These are phyloP conservation scores for Hormaphis cornu DNA, from an alignment of 1,140 invertebrate species.

Conservation along the genomic window DNA sequence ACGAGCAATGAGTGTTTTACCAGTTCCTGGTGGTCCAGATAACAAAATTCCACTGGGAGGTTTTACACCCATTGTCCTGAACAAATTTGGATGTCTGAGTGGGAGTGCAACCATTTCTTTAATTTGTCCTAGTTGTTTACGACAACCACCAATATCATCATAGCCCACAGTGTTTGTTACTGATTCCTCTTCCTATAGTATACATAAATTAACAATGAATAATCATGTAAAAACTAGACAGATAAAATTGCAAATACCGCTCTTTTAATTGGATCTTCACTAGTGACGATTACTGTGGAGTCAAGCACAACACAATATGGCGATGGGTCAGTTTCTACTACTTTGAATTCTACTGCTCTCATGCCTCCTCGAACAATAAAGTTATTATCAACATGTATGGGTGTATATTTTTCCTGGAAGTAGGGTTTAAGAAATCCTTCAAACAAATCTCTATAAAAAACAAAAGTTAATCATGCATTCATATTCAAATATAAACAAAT, in stretches of 20 bases:
- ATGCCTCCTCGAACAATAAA: conserved; percentile 97
- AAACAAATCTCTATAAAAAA: conserved; percentile 71
- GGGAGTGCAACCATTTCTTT: conserved; percentile 99
- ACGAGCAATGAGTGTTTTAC: conserved; percentile 95
- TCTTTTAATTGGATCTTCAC: conserved; percentile 96
- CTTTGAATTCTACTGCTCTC: conserved; percentile 99
- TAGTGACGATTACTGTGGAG: conserved; percentile 97
- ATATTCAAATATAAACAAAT: not conserved
- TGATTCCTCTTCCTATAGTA: conserved; percentile 89
- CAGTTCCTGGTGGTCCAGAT: conserved; percentile 93
- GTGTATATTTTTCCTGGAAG: conserved; percentile 97
- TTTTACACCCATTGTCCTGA: conserved; percentile 92
- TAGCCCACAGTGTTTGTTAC: conserved; percentile 96
- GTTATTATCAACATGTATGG: conserved; percentile 96
- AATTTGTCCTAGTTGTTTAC: conserved; percentile 97
- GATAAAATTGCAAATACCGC: conserved; percentile 55
- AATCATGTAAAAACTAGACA: not conserved
- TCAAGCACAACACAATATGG: conserved; percentile 98
- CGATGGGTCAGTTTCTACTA: conserved; percentile 94
- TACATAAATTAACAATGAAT: not conserved
- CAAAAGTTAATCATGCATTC: conserved; percentile 23
- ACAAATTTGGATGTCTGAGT: conserved; percentile 91
- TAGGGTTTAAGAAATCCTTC: conserved; percentile 99
- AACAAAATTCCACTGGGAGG: conserved; percentile 93
- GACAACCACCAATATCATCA: conserved; percentile 97